Evolutionary conservation across 2,888 invertebrate species (phyloP).

Genomic region (Mayetiola destructor): DNA sequence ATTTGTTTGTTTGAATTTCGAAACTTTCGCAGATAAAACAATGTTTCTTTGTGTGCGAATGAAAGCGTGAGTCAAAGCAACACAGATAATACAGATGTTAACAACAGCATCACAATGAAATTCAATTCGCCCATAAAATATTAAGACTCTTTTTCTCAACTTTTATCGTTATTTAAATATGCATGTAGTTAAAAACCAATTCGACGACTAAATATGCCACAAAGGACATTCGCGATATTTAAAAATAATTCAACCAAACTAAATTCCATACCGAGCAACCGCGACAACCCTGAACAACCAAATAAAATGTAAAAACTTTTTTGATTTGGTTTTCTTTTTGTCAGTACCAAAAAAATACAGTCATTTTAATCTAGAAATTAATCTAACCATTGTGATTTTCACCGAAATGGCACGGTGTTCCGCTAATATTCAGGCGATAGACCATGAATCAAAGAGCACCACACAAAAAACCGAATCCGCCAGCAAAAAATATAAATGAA

Average conservation of each 20-base stretch:
- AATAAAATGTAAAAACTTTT: no score
- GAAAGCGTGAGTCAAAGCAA: no score
- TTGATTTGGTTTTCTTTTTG: no score
- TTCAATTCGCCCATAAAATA: background rate
- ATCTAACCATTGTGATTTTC: background rate
- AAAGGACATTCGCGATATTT: background rate
- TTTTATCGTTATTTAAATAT: slow-evolving; percentile 10
- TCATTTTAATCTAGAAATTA: slow-evolving; percentile 1
- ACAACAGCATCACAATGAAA: background rate
- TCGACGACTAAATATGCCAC: background rate
- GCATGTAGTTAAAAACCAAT: slow-evolving; percentile 9
- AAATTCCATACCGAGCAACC: no score
- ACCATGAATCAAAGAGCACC: no score
- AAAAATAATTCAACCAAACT: no score
- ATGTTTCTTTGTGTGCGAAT: no score
- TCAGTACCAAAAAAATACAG: no score
- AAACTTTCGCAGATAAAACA: no score
- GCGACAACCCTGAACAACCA: no score
- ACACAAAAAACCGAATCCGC: background rate
- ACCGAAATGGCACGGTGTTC: background rate
- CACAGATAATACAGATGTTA: no score
- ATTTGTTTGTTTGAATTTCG: no score
- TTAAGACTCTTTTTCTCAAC: background rate
- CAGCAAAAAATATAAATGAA: slow-evolving; percentile 1
- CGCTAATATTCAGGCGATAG: background rate